Conservation (phyloP, 2,113 vertebrate species). For the Bubo blakistoni region DNA sequence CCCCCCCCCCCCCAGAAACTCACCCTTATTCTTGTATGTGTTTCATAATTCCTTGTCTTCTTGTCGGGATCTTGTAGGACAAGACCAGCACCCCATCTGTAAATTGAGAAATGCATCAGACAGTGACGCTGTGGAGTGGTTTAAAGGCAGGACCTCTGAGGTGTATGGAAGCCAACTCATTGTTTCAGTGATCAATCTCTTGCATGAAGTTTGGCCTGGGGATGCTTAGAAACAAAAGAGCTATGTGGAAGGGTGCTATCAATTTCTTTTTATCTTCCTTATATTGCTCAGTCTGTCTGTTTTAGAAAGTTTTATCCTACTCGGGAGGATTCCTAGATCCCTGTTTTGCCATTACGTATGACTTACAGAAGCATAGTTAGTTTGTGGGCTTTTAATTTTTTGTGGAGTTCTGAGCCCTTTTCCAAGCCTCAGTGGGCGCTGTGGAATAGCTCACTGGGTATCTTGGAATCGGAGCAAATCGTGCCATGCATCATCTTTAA, state of each 20-base stretch:
- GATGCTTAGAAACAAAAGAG: not conserved
- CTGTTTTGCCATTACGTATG: not conserved
- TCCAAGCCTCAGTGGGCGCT: not conserved
- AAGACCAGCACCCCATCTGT: not conserved
- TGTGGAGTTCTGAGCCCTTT: not conserved
- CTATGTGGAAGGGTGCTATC: not conserved
- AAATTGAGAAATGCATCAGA: not conserved
- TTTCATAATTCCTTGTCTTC: not conserved
- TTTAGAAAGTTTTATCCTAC: constrained; percentile 42
- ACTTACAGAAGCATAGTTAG: not conserved
- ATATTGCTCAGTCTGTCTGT: constrained; percentile 36
- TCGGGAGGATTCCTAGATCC: not conserved
- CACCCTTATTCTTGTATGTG: fast-evolving
- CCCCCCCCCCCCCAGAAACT: not conserved
- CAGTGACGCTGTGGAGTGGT: not conserved
- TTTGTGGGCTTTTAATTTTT: constrained; percentile 4
- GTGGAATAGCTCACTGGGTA: not conserved
- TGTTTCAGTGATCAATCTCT: not conserved
- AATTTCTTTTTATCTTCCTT: constrained; percentile 39
- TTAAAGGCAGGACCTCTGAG: not conserved
- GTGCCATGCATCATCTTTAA: not conserved
- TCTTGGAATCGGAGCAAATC: not conserved
- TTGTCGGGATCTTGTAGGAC: not conserved
- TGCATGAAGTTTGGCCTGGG: not conserved
- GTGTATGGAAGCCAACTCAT: not conserved